Evolutionary conservation across 2,113 vertebrate genomes (phyloP), one percentile per base, ranked within the genome.

Genomic region (Micromys minutus): DNA sequence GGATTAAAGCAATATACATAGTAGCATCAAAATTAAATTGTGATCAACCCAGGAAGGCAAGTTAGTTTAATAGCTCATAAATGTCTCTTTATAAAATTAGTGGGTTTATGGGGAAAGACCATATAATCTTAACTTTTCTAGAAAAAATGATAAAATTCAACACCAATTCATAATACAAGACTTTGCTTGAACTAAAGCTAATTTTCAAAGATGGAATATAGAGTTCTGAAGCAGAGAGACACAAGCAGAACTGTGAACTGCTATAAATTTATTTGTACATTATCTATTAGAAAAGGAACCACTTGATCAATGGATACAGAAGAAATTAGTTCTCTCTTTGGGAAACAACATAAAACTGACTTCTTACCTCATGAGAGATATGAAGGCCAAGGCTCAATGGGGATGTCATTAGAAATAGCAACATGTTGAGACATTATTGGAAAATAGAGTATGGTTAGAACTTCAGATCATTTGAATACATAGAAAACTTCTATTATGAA

Each of bases 71-170:
- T 19, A 81, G 31, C 36, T 72, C 96, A 57, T 89, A 86, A 80
- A 57, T 90, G 36, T 50, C 83, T 22, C 26, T 72, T 95, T 84
- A 65, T 29, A 69, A 79, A 29, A 93, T 71, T 93, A 96, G 86
- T 61, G 81, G 29, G 90, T 86, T 71, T 74, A 31, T 91, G 7
- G 7, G 63, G 12, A 93, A 81, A 96, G 24, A 80, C 52, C 29
- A 3, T 74, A 74, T 52, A 63, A 91, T 69, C 29, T 90, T 72
- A 95, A 57, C 5, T 86, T 94, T 65, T 26, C 13, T 91, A 31
- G 19, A 5, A 8, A 50, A 42, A 86, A 52, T 61, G 36, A 88
- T 75, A 89, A 93, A 95, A 93, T 76, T 91, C 5, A 71, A n/a
- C 52, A 57, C 19, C 19, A 80, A 12, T 52, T 52, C 72, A 57